Evolutionary conservation across 2,113 vertebrate species (phyloP), one percentile per base, ranked within the genome.

Genomic region (Barbus barbus): DNA sequence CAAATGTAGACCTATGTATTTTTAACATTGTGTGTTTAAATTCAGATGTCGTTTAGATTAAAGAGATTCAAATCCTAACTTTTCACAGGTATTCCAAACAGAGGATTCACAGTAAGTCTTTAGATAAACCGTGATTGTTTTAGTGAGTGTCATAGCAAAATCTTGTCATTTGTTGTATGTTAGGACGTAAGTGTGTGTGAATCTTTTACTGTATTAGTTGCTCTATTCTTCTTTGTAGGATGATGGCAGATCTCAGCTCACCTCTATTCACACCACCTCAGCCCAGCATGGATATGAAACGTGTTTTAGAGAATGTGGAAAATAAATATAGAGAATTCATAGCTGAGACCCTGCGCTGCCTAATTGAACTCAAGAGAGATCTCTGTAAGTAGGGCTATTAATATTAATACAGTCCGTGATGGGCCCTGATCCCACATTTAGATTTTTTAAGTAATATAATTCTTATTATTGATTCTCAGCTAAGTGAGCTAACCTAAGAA

Each of bases 21-120:
- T n/a, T n/a, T n/a, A n/a, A n/a, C n/a, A n/a, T n/a, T n/a, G n/a
- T n/a, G n/a, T n/a, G n/a, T n/a, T n/a, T n/a, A n/a, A n/a, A n/a
- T n/a, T n/a, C n/a, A n/a, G n/a, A n/a, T n/a, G n/a, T n/a, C n/a
- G n/a, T n/a, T n/a, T n/a, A n/a, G n/a, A n/a, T n/a, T n/a, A n/a
- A n/a, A n/a, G n/a, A n/a, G n/a, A n/a, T n/a, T n/a, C n/a, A n/a
- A n/a, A n/a, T n/a, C n/a, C n/a, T n/a, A n/a, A n/a, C n/a, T n/a
- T n/a, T n/a, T 78, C 84, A n/a, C 86, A 94, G 93, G 92, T 90
- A 22, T 94, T 94, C 91, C 92, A 94, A 16, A 90, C 91, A 56
- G 92, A 94, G 67, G 91, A 94, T 85, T 91, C 93, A 84, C 92
- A 89, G 93, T 94, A 89, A 93, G 92, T 92, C 26, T 58, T 28